These are phyloP conservation scores for Potorous gilbertii DNA, from an alignment of 2,797 vertebrate genomes.

Conservation along the genomic window DNA sequence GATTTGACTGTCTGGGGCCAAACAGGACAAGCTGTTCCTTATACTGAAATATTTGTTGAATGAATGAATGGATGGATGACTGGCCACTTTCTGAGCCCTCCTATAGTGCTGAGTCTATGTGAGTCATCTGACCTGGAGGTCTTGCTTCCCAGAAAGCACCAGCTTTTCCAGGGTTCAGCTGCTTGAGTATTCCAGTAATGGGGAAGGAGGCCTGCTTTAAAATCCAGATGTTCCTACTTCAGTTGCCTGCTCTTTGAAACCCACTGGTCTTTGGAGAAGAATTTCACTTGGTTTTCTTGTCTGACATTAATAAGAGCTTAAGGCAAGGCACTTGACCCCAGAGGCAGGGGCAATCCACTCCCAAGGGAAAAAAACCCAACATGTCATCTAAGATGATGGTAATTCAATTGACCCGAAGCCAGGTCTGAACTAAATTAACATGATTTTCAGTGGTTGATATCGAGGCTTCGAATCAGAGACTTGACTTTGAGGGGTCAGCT, in stretches of 20 bases:
- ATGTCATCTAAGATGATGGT: neutral
- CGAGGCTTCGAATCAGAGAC: slow-evolving; percentile 44
- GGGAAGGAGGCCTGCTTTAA: slow-evolving; percentile 10
- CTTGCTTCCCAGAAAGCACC: slow-evolving; percentile 52
- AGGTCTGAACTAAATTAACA: neutral
- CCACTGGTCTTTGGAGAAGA: slow-evolving; percentile 12
- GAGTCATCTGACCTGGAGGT: slow-evolving; percentile 50
- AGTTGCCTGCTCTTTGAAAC: slow-evolving; percentile 32
- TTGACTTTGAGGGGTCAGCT: slow-evolving; percentile 6
- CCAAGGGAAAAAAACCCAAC: slow-evolving; percentile 9
- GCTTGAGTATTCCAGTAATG: slow-evolving; percentile 44
- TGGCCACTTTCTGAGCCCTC: slow-evolving; percentile 38
- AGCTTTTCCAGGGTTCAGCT: slow-evolving; percentile 32
- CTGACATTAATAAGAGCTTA: slow-evolving; percentile 37
- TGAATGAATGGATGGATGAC: neutral
- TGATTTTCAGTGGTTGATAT: neutral
- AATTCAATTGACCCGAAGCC: slow-evolving; percentile 14
- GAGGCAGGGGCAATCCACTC: slow-evolving; percentile 21
- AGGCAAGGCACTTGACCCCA: slow-evolving; percentile 57
- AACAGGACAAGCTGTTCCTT: neutral
- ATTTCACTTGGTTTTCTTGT: slow-evolving; percentile 23
- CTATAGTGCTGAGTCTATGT: neutral
- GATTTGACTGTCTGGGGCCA: neutral
- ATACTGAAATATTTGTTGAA: neutral
- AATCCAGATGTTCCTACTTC: slow-evolving; percentile 18